phyloP scores from a whole-genome alignment of 2,888 invertebrate genomes.

The Nephrotoma flavescens region DNA sequence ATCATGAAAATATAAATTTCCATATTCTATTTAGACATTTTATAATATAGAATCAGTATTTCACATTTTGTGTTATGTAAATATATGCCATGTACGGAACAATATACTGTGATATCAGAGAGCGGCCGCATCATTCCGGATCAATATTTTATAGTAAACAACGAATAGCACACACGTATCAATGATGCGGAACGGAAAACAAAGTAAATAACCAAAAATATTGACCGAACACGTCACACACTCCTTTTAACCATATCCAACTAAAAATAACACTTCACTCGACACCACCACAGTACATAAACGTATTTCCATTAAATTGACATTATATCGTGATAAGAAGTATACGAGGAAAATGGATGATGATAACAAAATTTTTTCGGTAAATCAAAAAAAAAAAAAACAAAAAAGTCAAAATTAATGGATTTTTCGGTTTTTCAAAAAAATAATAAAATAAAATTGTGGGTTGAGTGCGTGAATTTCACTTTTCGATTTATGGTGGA shows the following conservation, averaged over 20 bases:
- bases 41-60: background rate
- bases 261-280: no score
- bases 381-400: background rate
- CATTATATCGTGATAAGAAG: background rate
- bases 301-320: background rate
- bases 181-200: background rate
- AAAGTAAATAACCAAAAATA: background rate
- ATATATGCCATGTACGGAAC: background rate
- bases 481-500: background rate
- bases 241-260: background rate
- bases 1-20: background rate
- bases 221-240: background rate
- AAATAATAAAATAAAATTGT: background rate
- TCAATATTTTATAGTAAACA: background rate
- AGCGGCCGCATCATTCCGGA: background rate
- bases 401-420: background rate
- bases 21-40: background rate
- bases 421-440: background rate
- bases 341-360: background rate
- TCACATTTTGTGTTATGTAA: background rate
- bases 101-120: background rate
- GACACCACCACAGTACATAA: background rate
- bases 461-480: background rate
- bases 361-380: background rate
- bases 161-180: background rate